A percentile compares a stretch with the other conserved stretches of the same genome.
Evolutionary conservation across 2,888 invertebrate species (phyloP).

Genomic region (Metellina segmentata): DNA sequence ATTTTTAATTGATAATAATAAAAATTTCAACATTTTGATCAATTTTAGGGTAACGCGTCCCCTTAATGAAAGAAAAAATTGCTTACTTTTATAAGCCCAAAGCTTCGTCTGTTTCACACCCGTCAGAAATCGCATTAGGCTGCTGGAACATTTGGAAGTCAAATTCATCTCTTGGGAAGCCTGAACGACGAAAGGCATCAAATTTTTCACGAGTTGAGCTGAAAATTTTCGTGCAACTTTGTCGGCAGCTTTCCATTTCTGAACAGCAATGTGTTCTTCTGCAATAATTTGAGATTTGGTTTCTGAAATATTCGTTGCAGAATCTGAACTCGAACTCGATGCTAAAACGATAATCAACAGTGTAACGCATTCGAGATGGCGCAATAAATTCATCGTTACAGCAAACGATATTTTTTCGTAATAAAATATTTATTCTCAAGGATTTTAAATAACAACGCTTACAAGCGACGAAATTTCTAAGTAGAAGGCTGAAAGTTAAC

Average conservation of each 20-base stretch:
- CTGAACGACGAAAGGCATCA: slow-evolving; percentile 25
- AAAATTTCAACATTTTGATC: too few species aligned
- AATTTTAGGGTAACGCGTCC: too few species aligned
- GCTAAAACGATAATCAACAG: not conserved
- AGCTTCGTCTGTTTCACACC: slow-evolving; percentile 46
- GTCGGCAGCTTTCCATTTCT: slow-evolving; percentile 47
- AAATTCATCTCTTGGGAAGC: slow-evolving; percentile 30
- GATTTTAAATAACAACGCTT: not conserved
- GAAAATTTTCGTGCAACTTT: not conserved
- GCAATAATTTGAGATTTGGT: not conserved
- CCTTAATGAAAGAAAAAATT: too few species aligned
- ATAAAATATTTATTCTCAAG: not conserved
- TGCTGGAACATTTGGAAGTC: slow-evolving; percentile 30
- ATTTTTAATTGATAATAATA: too few species aligned
- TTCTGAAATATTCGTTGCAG: not conserved
- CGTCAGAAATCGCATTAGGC: slow-evolving; percentile 30
- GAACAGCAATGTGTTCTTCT: slow-evolving; percentile 7
- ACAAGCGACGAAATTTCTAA: not conserved
- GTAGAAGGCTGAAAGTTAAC: not conserved
- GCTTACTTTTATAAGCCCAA: slow-evolving; percentile 64
- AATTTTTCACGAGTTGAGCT: slow-evolving; percentile 1
- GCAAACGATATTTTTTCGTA: not conserved
- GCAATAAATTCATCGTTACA: not conserved
- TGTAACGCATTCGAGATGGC: not conserved
- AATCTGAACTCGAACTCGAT: not conserved